phyloP scores from a whole-genome alignment of 2,113 vertebrate genomes.

The Arenaria interpres region DNA sequence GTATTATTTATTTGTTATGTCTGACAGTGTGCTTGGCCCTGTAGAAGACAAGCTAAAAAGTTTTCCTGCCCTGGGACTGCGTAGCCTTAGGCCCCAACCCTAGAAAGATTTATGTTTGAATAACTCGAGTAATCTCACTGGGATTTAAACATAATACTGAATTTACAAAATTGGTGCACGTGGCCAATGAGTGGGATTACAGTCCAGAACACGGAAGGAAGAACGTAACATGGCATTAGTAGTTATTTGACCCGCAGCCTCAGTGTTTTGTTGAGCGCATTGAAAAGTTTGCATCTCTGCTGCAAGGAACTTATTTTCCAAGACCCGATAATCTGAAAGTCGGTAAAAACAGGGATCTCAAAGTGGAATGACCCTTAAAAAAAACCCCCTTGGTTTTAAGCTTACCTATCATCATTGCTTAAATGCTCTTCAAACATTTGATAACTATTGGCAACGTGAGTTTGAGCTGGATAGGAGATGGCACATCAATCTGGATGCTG shows the following conservation, averaged over 20 bases:
- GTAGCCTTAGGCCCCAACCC: not conserved
- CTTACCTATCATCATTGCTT: not conserved
- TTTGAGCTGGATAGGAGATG: not conserved
- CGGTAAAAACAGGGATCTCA: not conserved
- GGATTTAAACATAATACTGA: conserved; percentile 25
- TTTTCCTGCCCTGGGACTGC: conserved; percentile 8
- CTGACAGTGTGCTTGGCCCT: conserved; percentile 18
- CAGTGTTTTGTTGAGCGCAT: not conserved
- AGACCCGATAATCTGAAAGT: not conserved
- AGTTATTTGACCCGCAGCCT: not conserved
- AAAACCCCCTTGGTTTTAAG: not conserved
- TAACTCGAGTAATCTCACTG: conserved; percentile 1
- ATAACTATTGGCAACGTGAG: not conserved
- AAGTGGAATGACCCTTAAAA: not conserved
- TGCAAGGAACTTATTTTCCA: not conserved
- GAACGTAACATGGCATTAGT: not conserved
- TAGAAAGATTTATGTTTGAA: conserved; percentile 44
- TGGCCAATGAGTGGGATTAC: not conserved
- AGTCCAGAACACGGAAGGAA: not conserved
- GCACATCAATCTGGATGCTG: not conserved
- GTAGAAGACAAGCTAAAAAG: conserved; percentile 18
- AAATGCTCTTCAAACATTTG: not conserved
- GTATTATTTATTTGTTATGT: conserved; percentile 54
- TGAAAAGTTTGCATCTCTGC: not conserved
- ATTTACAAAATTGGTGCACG: not conserved